Evolutionary conservation across 2,113 vertebrate species (phyloP).

Genomic region (Apodemus sylvaticus): DNA sequence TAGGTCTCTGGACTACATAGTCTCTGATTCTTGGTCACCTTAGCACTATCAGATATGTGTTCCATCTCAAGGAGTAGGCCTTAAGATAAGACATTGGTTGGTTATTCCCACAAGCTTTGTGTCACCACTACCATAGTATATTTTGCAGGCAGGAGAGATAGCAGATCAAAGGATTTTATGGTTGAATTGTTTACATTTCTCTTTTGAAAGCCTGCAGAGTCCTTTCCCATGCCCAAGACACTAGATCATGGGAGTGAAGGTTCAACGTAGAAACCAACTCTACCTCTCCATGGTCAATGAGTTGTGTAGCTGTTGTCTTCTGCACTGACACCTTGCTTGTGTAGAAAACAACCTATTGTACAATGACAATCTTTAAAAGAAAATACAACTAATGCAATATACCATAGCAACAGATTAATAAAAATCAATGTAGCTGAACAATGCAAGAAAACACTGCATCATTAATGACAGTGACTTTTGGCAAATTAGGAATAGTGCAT

Average conservation of each 20-base stretch:
- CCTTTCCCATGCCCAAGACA: not conserved
- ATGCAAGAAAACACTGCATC: not conserved
- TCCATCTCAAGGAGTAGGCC: too few relatives aligned
- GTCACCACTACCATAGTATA: not conserved
- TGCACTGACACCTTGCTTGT: not conserved
- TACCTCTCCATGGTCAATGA: not conserved
- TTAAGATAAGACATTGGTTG: not conserved
- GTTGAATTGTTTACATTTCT: not conserved
- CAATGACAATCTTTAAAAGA: not conserved
- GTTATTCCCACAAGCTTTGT: not conserved
- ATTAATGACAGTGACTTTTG: not conserved
- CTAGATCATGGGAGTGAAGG: not conserved
- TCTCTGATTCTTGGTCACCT: not conserved
- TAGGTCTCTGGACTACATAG: not conserved
- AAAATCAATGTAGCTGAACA: not conserved
- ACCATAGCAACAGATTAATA: not conserved
- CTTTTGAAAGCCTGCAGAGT: not conserved
- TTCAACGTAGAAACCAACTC: not conserved
- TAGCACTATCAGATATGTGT: not conserved
- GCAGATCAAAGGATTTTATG: not conserved
- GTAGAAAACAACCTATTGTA: not conserved
- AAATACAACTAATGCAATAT: not conserved
- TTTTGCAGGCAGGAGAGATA: not conserved
- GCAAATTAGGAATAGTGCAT: not conserved
- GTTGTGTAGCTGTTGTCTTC: not conserved